Evolutionary conservation across 2,797 vertebrate genomes (phyloP), one percentile per base, ranked within the genome.

Genomic region (Cheracebus regulus): DNA sequence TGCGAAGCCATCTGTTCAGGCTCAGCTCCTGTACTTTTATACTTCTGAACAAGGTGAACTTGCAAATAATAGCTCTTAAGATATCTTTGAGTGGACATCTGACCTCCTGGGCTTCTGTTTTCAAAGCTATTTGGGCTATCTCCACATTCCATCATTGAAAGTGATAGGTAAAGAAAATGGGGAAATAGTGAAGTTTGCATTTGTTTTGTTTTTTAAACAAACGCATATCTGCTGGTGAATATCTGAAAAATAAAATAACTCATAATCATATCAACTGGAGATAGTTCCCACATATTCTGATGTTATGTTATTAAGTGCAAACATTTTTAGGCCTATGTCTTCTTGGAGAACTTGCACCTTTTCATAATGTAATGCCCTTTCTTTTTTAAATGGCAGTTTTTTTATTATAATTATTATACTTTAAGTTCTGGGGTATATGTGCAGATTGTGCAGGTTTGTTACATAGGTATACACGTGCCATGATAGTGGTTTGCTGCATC

Each of bases 11-110:
- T 97, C 97, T 97, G 93, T 58, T 90, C 88, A 2, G 72, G 44
- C 46, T 41, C 76, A 73, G 73, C 61, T 28, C 75, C 67, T 58
- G 82, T 6, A 9, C 17, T 5, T 28, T 75, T 67, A 50, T 52
- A 3, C 61, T 81, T 39, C 87, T 15, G 55, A 81, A 85, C 93
- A 97, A 97, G 96, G 93, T 92, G 87, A 97, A 93, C 88, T 81
- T 70, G 81, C 19, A 41, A 75, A 88, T 76, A 33, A 2, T 0
- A 89, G 91, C 52, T 72, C 64, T 46, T 9, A 2, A 28, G 39
- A 24, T 7, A 14, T 36, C 95, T 48, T 48, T 1, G 14, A 41
- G 1, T 10, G 64, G 78, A 93, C 17, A 1, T 5, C 4, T 39
- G 72, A 73, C 20, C 61, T 36, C 75, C 55, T 0, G 46, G 64